phyloP scores from a whole-genome alignment of 2,797 vertebrate genomes.

The Siniperca obscura region DNA sequence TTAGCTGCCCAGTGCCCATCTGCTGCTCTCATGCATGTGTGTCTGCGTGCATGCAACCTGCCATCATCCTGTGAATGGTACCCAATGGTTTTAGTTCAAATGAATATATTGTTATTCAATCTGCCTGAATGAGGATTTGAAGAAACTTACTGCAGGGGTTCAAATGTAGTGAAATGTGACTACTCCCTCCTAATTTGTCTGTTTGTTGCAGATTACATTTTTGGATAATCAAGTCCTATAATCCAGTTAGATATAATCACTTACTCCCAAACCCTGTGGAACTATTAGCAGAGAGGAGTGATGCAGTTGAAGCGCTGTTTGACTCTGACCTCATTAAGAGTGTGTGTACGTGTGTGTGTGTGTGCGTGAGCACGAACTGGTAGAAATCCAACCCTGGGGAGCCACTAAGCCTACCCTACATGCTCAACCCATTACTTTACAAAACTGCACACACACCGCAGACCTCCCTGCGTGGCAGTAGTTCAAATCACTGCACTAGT shows the following conservation, averaged over 20 bases:
- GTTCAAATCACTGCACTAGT: slow-evolving; percentile 69
- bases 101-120: slow-evolving; percentile 41
- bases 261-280: slow-evolving; percentile 78
- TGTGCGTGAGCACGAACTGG: slow-evolving; percentile 36
- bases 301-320: slow-evolving; percentile 77
- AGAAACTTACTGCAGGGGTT: slow-evolving; percentile 47
- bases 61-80: slow-evolving; percentile 40
- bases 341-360: slow-evolving; percentile 29
- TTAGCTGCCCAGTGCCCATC: slow-evolving; percentile 37
- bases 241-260: slow-evolving; percentile 83
- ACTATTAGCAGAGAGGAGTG: slow-evolving; percentile 78
- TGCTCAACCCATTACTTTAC: slow-evolving; percentile 81
- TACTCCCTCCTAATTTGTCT: slow-evolving; percentile 63
- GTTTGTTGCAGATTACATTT: slow-evolving; percentile 77
- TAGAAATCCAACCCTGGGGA: slow-evolving; percentile 81
- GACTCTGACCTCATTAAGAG: slow-evolving; percentile 83
- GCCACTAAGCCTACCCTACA: slow-evolving; percentile 78
- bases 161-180: slow-evolving; percentile 52
- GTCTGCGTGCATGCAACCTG: slow-evolving; percentile 31
- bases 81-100: slow-evolving; percentile 52
- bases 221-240: slow-evolving; percentile 77
- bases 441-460: slow-evolving; percentile 73
- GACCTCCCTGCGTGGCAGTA: slow-evolving; percentile 68
- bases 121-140: slow-evolving; percentile 37
- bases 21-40: slow-evolving; percentile 45